These are phyloP conservation scores for Punctoribates punctum DNA, from an alignment of 2,888 invertebrate genomes.

Conservation along the genomic window DNA sequence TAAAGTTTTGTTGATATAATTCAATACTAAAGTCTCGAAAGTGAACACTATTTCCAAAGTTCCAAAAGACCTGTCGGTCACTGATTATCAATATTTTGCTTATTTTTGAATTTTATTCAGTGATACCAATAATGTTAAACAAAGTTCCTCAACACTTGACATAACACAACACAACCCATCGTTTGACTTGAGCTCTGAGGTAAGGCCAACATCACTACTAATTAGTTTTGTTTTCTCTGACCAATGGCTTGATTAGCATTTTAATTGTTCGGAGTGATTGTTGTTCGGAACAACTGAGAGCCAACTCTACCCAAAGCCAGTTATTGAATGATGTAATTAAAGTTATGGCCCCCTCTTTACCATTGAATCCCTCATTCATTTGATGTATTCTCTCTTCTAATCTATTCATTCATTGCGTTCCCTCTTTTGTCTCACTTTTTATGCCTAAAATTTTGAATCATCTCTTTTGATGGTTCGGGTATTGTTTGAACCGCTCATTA, in stretches of 20 bases:
- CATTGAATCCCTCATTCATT: background rate
- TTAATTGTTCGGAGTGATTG: constrained; percentile 8
- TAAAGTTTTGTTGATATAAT: background rate
- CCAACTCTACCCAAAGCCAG: background rate
- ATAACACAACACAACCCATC: background rate
- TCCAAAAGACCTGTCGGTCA: background rate
- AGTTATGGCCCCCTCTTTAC: background rate
- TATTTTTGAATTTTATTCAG: background rate
- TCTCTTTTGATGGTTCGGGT: background rate
- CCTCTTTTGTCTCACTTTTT: background rate
- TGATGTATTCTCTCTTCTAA: background rate
- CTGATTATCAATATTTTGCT: no score
- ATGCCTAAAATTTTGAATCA: background rate
- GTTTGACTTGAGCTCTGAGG: background rate
- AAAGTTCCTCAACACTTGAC: constrained; percentile 27
- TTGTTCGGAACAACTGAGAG: background rate
- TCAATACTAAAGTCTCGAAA: background rate
- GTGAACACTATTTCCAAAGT: constrained; percentile 25
- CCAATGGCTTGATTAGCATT: constrained; percentile 10
- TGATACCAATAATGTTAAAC: constrained; percentile 12
- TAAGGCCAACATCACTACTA: background rate
- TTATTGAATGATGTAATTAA: constrained; percentile 20
- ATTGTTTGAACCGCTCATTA: constrained; percentile 2
- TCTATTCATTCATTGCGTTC: background rate
- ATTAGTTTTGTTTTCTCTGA: background rate